These are phyloP conservation scores for Stegostoma tigrinum DNA, from an alignment of 2,113 vertebrate species.

Conservation along the genomic window DNA sequence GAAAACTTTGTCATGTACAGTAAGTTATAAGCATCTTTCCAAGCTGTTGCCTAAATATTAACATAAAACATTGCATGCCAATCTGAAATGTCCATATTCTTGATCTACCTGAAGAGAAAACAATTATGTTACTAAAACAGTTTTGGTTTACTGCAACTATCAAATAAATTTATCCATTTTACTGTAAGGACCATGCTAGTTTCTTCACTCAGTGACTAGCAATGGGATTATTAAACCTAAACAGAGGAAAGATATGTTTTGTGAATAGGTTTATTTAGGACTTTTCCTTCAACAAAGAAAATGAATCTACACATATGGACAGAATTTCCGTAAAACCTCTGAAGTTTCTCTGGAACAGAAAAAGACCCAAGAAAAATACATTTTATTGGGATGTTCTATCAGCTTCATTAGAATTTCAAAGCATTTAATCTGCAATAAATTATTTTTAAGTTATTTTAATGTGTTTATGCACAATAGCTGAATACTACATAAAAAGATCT, in stretches of 20 bases:
- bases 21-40: background rate
- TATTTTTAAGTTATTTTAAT: background rate
- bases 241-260: background rate
- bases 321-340: background rate
- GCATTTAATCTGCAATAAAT: background rate
- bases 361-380: background rate
- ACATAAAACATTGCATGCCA: background rate
- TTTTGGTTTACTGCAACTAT: background rate
- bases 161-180: background rate
- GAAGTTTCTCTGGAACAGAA: background rate
- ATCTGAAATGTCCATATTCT: background rate
- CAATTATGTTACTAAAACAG: background rate
- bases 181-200: background rate
- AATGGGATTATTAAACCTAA: background rate
- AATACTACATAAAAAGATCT: background rate
- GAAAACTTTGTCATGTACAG: background rate
- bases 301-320: background rate
- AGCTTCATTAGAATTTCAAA: background rate
- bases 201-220: background rate
- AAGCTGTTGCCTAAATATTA: background rate
- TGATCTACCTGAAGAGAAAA: background rate
- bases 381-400: background rate
- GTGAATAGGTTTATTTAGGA: background rate
- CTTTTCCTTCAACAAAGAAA: background rate
- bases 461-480: background rate